Evolutionary conservation across 2,797 vertebrate genomes (phyloP).

Genomic region (Neoniphon sammara): DNA sequence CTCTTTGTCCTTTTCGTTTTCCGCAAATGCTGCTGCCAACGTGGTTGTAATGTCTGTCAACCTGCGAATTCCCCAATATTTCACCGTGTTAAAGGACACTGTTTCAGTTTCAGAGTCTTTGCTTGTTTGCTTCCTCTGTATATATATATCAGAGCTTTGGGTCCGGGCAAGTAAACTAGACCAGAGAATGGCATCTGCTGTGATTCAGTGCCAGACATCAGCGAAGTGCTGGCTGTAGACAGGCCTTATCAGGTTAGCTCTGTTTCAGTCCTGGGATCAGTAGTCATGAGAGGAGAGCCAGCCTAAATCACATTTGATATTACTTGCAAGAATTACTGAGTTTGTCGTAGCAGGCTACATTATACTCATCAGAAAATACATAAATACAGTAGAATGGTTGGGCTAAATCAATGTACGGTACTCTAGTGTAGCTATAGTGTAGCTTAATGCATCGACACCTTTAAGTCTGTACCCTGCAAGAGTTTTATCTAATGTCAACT

Average conservation of each 20-base stretch:
- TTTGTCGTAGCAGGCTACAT: conserved; percentile 17
- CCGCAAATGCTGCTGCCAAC: conserved; percentile 5
- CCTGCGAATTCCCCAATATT: conserved; percentile 8
- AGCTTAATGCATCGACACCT: neutral
- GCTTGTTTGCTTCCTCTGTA: neutral
- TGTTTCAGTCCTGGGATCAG: conserved; percentile 41
- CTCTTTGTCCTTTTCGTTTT: conserved; percentile 20
- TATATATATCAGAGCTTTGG: neutral
- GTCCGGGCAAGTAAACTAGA: conserved; percentile 20
- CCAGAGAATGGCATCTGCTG: conserved; percentile 28
- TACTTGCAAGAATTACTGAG: conserved; percentile 20
- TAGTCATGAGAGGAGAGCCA: conserved; percentile 33
- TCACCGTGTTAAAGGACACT: conserved; percentile 4
- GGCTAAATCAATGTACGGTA: no score
- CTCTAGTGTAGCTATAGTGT: no score
- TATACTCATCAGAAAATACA: neutral
- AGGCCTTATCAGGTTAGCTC: conserved; percentile 52
- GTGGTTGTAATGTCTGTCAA: conserved; percentile 21
- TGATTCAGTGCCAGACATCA: conserved; percentile 62
- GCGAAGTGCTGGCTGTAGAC: conserved; percentile 44
- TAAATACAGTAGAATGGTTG: neutral
- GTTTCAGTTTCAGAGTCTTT: conserved; percentile 5
- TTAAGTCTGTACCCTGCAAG: neutral
- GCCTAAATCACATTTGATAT: conserved; percentile 39
- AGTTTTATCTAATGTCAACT: neutral